phyloP scores from a whole-genome alignment of 2,113 vertebrate species.

The Tragelaphus imberbis region DNA sequence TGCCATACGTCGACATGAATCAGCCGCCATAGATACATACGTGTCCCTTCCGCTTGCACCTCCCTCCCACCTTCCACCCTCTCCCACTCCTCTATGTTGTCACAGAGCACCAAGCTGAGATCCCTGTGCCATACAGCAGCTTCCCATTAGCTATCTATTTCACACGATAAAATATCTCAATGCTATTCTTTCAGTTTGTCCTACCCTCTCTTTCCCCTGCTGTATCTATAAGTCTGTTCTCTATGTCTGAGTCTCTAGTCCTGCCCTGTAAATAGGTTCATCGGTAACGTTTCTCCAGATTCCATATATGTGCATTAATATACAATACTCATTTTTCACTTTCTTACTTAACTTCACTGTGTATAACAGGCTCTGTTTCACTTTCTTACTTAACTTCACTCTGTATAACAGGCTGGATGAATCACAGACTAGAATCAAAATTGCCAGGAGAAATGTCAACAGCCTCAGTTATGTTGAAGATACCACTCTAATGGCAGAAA shows the following conservation, averaged over 20 bases:
- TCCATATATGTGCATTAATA: background rate
- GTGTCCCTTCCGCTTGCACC: background rate
- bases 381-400: background rate
- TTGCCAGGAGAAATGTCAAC: background rate
- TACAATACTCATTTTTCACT: background rate
- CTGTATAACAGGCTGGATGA: background rate
- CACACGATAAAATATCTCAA: background rate
- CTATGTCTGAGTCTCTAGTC: background rate
- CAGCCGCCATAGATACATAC: background rate
- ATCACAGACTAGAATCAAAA: background rate
- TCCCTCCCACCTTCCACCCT: background rate
- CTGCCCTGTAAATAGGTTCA: background rate
- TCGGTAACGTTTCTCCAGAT: background rate
- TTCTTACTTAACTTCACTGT: background rate
- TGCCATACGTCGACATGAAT: background rate
- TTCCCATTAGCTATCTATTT: background rate
- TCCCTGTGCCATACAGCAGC: background rate
- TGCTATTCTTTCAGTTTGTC: background rate
- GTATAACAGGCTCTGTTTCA: background rate
- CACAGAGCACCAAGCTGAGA: background rate
- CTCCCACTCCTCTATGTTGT: background rate
- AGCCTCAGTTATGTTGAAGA: background rate
- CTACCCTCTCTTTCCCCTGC: background rate
- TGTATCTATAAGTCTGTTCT: background rate
- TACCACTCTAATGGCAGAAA: background rate